Base-by-base conservation (phyloP, 2,797 vertebrate species). In the Paratrypauchen microcephalus region DNA sequence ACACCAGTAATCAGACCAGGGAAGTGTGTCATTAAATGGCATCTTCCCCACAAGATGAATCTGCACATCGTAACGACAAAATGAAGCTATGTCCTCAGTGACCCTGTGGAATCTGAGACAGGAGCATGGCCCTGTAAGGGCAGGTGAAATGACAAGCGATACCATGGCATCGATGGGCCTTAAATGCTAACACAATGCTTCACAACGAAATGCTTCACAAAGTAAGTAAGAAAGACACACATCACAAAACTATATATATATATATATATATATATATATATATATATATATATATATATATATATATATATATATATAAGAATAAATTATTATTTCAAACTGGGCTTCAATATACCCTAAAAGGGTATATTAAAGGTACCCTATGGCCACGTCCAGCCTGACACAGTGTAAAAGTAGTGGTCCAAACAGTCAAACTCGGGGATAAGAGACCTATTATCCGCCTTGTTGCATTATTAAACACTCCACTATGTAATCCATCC, bases 1-100 rank as follows among this genome's bases (percentile, higher is more conserved):
- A 94, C 94, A 92, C 91, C 94, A 87, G 93, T 94, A 92, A 91
- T 94, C 94, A 94, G 93, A 92, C 84, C 90, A 93, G 92, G 91
- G 89, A 90, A 91, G 90, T 90, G 92, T 95, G 93, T 94, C 94
- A 94, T 93, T 93, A 93, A 95, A 96, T 93, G 90, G 92, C 93
- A 93, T 91, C 90, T 93, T 90, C 76, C 86, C 62, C 41, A 19
- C 75, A 92, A 93, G 93, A 97, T 96, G 95, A 95, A 91, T 96
- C 96, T 93, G 92, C 94, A 81, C 90, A 92, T 94, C 88, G 76
- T 90, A 83, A 95, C 89, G 92, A 90, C 90, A 84, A 93, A 93
- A 94, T 92, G 86, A 90, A 93, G 90, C 89, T 24, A 89, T 89
- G 91, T 91, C 92, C 94, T 93, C 95, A 94, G 94, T 94, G 93